phyloP scores from a whole-genome alignment of 2,888 invertebrate species.

The Folsomia candida region DNA sequence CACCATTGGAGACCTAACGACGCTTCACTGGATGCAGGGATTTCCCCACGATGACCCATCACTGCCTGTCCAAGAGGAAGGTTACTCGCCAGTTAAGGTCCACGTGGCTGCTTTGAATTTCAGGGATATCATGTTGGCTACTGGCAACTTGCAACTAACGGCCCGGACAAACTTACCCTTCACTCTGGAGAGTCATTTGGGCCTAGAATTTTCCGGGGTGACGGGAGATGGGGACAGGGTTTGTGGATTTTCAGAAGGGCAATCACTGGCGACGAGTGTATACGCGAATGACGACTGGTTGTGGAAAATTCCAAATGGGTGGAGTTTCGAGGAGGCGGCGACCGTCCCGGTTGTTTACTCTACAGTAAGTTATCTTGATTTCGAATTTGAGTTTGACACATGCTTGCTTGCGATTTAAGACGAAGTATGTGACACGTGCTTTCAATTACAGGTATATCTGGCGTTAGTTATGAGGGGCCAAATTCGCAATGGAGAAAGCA shows the following conservation, averaged over 20 bases:
- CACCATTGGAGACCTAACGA: conserved; percentile 80
- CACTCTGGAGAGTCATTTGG: conserved; percentile 60
- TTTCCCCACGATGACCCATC: conserved; percentile 3
- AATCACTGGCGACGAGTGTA: no score
- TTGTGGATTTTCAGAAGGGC: conserved; percentile 58
- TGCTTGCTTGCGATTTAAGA: no score
- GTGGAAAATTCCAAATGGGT: no score
- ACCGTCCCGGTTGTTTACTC: conserved; percentile 66
- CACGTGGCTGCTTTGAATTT: conserved; percentile 84
- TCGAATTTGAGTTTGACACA: no score
- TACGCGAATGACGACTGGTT: no score
- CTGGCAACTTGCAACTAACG: conserved; percentile 82
- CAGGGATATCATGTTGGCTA: conserved; percentile 90
- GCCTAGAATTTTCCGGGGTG: conserved; percentile 62
- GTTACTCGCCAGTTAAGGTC: conserved; percentile 60
- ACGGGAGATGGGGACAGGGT: conserved; percentile 54
- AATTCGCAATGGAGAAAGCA: conserved; percentile 56
- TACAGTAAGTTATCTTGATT: no score
- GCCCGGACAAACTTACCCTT: conserved; percentile 62
- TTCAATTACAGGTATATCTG: no score
- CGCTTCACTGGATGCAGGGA: conserved; percentile 77
- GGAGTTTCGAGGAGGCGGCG: conserved; percentile 66
- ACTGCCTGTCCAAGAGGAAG: neutral
- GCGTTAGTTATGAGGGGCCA: conserved; percentile 62
- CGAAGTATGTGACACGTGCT: no score